Base-by-base conservation (phyloP, 2,888 invertebrate genomes). In the Phragmatobia fuliginosa region DNA sequence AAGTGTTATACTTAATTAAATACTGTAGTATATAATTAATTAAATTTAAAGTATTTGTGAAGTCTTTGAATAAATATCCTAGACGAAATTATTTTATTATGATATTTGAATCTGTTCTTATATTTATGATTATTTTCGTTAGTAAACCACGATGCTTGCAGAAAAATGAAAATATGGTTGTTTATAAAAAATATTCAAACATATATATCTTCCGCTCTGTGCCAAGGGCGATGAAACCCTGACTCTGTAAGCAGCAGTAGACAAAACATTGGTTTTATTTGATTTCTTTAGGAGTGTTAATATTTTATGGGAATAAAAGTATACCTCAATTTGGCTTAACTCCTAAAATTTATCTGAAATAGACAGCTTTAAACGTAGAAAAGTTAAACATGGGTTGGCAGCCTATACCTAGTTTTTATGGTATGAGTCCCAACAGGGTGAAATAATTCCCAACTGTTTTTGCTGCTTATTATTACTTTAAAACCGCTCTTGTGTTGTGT, bases 1-100 rank as follows among this genome's bases (percentile, higher is more conserved):
- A 83, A 91, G 92, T 84, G 56, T 25, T 62, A 32, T 66, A 56
- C 21, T 21, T 5, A 28, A 14, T 28, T 31, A 28, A 1, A n/a
- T 41, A 28, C 0, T 38, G 11, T 14, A 21, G 10, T 8, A 21
- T 49, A n/a, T 0, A 49, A n/a, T 49, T 60, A 33, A 60, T 38
- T 38, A 2, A 11, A 38, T 41, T 45, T 21, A 45, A n/a, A n/a
- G n/a, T n/a, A n/a, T n/a, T n/a, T n/a, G n/a, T n/a, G n/a, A n/a
- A n/a, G n/a, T n/a, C n/a, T n/a, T n/a, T n/a, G n/a, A n/a, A n/a
- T n/a, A n/a, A n/a, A n/a, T n/a, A n/a, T n/a, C n/a, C n/a, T n/a
- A n/a, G n/a, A n/a, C n/a, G n/a, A n/a, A n/a, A n/a, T n/a, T n/a
- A n/a, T n/a, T n/a, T n/a, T n/a, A n/a, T n/a, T n/a, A n/a, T n/a